phyloP scores from a whole-genome alignment of 2,797 vertebrate species.

The Fistularia commersonii region DNA sequence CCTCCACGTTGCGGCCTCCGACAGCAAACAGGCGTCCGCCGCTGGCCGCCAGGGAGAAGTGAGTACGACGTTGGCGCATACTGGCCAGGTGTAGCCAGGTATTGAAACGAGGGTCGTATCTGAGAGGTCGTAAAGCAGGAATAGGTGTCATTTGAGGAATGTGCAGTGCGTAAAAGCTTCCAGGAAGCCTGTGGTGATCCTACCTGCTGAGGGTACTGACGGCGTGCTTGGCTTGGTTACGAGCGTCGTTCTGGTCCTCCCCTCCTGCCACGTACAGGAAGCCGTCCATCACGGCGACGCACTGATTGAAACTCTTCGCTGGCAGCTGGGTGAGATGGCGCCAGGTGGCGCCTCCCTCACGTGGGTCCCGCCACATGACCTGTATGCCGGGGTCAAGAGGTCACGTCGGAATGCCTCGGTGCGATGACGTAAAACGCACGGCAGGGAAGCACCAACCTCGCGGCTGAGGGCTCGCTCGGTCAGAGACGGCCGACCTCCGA shows the following conservation, averaged over 20 bases:
- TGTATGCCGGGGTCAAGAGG: constrained; percentile 40
- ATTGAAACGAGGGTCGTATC: constrained; percentile 85
- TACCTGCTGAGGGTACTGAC: constrained; percentile 85
- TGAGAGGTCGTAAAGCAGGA: constrained; percentile 31
- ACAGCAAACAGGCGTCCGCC: constrained; percentile 80
- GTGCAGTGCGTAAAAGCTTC: too few relatives aligned
- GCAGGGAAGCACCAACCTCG: constrained; percentile 56
- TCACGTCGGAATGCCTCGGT: not conserved
- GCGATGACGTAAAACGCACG: too few relatives aligned
- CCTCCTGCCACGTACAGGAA: constrained; percentile 84
- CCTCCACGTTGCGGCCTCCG: constrained; percentile 80
- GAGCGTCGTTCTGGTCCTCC: constrained; percentile 84
- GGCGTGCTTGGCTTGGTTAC: constrained; percentile 86
- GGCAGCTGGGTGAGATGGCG: constrained; percentile 83
- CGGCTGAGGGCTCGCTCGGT: constrained; percentile 82
- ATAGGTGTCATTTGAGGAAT: too few relatives aligned
- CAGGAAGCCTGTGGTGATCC: not conserved
- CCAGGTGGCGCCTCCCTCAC: constrained; percentile 78
- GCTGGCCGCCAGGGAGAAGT: constrained; percentile 82
- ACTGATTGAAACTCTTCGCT: constrained; percentile 87
- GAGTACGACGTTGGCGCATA: constrained; percentile 83
- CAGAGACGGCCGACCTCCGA: constrained; percentile 80
- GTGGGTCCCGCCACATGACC: constrained; percentile 80
- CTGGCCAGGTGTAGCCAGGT: constrained; percentile 84
- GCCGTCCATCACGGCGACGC: constrained; percentile 84